These are phyloP conservation scores for Furnarius figulus DNA, from an alignment of 2,113 vertebrate genomes.

Conservation along the genomic window DNA sequence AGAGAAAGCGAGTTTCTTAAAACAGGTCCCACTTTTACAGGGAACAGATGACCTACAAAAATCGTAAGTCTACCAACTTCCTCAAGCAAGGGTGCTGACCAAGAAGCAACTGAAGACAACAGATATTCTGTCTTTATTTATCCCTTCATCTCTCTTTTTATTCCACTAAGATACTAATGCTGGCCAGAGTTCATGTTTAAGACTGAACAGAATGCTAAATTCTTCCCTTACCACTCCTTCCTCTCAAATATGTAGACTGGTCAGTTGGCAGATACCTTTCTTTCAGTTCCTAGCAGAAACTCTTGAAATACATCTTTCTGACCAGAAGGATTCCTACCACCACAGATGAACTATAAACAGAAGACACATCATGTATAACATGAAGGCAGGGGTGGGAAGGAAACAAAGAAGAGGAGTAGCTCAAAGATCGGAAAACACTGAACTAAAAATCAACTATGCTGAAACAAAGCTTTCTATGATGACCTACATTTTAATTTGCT, in stretches of 20 bases:
- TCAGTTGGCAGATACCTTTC: neutral
- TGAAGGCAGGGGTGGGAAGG: neutral
- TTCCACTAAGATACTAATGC: neutral
- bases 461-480: neutral
- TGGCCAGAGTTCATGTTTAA: neutral
- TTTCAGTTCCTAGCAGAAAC: neutral
- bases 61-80: neutral
- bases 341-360: neutral
- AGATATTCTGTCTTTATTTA: neutral
- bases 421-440: neutral
- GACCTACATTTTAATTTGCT: neutral
- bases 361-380: neutral
- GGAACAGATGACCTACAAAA: neutral
- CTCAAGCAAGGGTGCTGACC: neutral
- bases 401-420: neutral
- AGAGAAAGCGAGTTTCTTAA: neutral
- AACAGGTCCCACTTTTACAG: neutral
- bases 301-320: neutral
- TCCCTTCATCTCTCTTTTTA: neutral
- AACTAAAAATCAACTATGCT: neutral
- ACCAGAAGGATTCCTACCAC: neutral
- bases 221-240: neutral
- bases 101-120: neutral
- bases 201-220: neutral
- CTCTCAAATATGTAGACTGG: neutral